Conservation (phyloP, 2,888 invertebrate species). For the Leptothorax acervorum region DNA sequence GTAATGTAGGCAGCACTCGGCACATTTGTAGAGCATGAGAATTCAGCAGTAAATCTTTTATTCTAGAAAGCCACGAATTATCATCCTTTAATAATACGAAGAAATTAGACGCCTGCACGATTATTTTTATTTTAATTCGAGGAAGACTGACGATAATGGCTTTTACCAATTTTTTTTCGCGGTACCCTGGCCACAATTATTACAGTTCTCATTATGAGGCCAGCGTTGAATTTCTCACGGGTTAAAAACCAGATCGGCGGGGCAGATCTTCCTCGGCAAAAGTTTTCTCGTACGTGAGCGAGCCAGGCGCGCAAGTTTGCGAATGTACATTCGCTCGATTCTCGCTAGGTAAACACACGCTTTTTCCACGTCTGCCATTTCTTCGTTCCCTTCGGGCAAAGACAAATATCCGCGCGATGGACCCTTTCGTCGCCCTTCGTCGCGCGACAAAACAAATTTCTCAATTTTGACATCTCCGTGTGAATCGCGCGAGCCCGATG, state of each 20-base stretch:
- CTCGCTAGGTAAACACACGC: slow-evolving; percentile 58
- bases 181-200: background rate
- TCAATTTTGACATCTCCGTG: slow-evolving; percentile 59
- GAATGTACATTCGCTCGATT: slow-evolving; percentile 55
- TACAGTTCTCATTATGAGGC: background rate
- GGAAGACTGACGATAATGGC: background rate
- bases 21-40: background rate
- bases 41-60: background rate
- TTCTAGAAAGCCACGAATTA: background rate
- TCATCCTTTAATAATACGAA: background rate
- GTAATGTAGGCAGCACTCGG: slow-evolving; percentile 1
- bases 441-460: slow-evolving; percentile 58
- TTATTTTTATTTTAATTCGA: slow-evolving; percentile 14
- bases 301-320: slow-evolving; percentile 54
- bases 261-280: background rate
- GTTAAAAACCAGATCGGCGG: background rate
- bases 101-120: background rate
- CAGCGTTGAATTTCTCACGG: background rate
- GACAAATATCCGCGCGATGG: slow-evolving; percentile 51
- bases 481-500: slow-evolving; percentile 21
- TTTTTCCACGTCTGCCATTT: slow-evolving; percentile 45
- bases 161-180: background rate
- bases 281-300: slow-evolving; percentile 30
- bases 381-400: slow-evolving; percentile 20
- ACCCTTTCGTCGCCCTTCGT: slow-evolving; percentile 29